phyloP scores from a whole-genome alignment of 2,888 invertebrate species.

The Macrosoma leucophasiata region DNA sequence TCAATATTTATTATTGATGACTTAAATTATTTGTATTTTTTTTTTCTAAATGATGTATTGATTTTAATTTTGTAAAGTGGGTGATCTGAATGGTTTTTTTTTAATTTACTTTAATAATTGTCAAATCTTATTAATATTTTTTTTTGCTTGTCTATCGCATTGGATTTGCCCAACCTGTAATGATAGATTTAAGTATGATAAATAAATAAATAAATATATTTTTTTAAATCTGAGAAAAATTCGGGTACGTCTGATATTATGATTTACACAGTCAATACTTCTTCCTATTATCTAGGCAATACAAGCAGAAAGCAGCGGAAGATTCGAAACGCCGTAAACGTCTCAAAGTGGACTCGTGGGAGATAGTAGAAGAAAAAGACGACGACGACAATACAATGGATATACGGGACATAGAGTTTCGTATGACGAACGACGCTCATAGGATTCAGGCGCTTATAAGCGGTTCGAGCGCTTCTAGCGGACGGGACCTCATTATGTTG shows the following conservation, averaged over 20 bases:
- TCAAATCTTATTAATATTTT: no score
- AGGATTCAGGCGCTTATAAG: slow-evolving; percentile 78
- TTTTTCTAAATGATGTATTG: not conserved
- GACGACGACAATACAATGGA: slow-evolving; percentile 77
- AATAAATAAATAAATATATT: no score
- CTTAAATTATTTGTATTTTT: no score
- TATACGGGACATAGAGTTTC: slow-evolving; percentile 91
- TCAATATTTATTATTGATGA: no score
- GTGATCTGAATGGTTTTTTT: no score
- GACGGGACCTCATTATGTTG: slow-evolving; percentile 53
- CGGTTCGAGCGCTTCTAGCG: slow-evolving; percentile 54
- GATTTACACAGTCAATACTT: no score
- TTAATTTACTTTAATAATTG: no score
- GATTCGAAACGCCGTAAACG: slow-evolving; percentile 84
- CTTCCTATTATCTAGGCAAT: slow-evolving; percentile 77
- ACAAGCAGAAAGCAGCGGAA: slow-evolving; percentile 77
- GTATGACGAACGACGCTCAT: slow-evolving; percentile 84
- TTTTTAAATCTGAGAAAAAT: no score
- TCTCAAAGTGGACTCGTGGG: slow-evolving; percentile 82
- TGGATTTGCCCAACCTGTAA: no score
- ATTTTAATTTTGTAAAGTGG: slow-evolving; percentile 5
- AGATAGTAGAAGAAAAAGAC: slow-evolving; percentile 78
- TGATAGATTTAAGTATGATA: no score
- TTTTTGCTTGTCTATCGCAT: no score
- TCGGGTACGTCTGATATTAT: no score